phyloP scores from a whole-genome alignment of 2,888 invertebrate species.

The Cephus sareptanus region DNA sequence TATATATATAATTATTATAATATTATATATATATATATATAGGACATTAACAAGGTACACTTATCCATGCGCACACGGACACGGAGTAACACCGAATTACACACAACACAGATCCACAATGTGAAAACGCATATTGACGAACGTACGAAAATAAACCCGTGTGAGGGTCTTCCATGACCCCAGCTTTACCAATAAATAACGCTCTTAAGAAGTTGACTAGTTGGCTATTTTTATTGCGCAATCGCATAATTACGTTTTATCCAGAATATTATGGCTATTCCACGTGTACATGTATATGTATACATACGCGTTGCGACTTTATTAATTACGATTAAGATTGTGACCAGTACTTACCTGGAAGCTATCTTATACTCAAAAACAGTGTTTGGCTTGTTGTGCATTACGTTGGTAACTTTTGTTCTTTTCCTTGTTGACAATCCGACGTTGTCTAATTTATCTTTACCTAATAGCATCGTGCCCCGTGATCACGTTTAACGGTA shows the following conservation, averaged over 20 bases:
- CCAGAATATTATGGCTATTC: background rate
- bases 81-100: background rate
- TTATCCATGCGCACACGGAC: background rate
- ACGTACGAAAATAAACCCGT: constrained; percentile 20
- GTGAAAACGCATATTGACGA: background rate
- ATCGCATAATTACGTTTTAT: background rate
- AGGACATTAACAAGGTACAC: background rate
- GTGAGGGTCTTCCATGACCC: constrained; percentile 19
- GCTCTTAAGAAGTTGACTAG: constrained; percentile 14
- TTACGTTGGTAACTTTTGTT: background rate
- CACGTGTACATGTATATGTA: no score
- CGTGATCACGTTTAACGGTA: background rate
- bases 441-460: background rate
- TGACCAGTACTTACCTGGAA: background rate
- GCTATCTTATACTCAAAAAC: background rate
- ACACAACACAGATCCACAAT: background rate
- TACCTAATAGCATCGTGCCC: background rate
- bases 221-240: background rate
- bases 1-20: no score
- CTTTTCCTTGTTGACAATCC: background rate
- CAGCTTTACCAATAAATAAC: constrained; percentile 28
- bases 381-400: background rate
- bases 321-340: background rate
- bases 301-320: background rate
- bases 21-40: no score